Evolutionary conservation across 2,888 invertebrate species (phyloP).

Genomic region (Brachypalpus laphriformis): DNA sequence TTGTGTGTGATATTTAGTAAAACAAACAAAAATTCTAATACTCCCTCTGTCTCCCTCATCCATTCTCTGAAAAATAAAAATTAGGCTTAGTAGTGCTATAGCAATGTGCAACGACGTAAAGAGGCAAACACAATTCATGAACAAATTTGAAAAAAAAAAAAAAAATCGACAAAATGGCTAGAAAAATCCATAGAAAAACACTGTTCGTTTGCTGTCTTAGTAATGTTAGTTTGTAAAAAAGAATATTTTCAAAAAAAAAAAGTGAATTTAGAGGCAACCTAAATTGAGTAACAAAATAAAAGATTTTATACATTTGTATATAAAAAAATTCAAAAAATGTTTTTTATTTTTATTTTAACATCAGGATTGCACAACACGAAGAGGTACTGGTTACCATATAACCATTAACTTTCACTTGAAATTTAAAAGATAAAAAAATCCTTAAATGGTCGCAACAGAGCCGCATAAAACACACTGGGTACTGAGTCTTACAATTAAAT

Average conservation of each 20-base stretch:
- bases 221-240: constrained; percentile 40
- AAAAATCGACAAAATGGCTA: constrained; percentile 10
- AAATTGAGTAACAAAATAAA: constrained; percentile 56
- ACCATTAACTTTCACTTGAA: constrained; percentile 36
- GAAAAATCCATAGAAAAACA: constrained; percentile 5
- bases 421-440: neutral
- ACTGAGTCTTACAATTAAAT: neutral
- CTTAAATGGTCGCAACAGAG: neutral
- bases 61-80: constrained; percentile 16
- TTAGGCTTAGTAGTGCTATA: constrained; percentile 61
- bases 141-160: neutral
- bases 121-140: constrained; percentile 15
- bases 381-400: neutral
- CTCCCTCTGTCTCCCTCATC: constrained; percentile 51
- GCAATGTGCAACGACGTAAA: constrained; percentile 18
- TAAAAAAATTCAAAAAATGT: constrained; percentile 18
- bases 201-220: constrained; percentile 33
- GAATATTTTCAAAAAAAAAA: constrained; percentile 14
- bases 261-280: constrained; percentile 48
- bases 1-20: constrained; percentile 65
- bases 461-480: constrained; percentile 1
- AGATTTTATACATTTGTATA: constrained; percentile 61
- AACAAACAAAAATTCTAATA: constrained; percentile 43
- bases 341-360: neutral
- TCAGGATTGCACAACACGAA: neutral